Evolutionary conservation across 2,113 vertebrate species (phyloP).

Genomic region (Herpetotheres cachinnans): DNA sequence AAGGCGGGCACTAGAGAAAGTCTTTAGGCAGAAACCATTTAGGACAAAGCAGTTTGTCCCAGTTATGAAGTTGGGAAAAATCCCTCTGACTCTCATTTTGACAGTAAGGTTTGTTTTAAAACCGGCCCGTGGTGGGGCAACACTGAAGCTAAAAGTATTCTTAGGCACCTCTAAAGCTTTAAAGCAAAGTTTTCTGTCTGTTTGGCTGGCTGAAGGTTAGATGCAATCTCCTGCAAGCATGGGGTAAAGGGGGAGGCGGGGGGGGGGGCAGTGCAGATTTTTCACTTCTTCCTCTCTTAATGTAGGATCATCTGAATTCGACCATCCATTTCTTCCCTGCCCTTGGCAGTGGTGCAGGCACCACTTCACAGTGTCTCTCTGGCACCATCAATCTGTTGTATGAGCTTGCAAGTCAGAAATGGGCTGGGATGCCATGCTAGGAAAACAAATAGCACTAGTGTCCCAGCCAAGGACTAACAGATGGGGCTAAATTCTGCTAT

Average conservation of each 20-base stretch:
- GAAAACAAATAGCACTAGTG: conserved; percentile 26
- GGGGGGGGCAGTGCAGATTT: neutral
- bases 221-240: neutral
- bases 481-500: neutral
- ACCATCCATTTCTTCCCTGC: neutral
- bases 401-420: neutral
- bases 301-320: neutral
- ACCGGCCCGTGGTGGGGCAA: neutral
- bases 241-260: neutral
- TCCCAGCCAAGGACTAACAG: conserved; percentile 42
- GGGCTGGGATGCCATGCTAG: neutral
- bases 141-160: rapidly evolving
- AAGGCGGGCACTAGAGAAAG: neutral
- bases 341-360: neutral
- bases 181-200: neutral
- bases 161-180: neutral
- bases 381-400: conserved; percentile 3
- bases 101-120: neutral
- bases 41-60: neutral
- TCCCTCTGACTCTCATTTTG: neutral
- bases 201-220: neutral
- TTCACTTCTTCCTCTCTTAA: neutral
- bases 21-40: neutral
- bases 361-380: neutral
- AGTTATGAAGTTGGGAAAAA: neutral